A percentile compares a stretch with the other conserved stretches of the same genome.
phyloP scores from a whole-genome alignment of 2,113 vertebrate species.

The Cynopterus brachyotis region DNA sequence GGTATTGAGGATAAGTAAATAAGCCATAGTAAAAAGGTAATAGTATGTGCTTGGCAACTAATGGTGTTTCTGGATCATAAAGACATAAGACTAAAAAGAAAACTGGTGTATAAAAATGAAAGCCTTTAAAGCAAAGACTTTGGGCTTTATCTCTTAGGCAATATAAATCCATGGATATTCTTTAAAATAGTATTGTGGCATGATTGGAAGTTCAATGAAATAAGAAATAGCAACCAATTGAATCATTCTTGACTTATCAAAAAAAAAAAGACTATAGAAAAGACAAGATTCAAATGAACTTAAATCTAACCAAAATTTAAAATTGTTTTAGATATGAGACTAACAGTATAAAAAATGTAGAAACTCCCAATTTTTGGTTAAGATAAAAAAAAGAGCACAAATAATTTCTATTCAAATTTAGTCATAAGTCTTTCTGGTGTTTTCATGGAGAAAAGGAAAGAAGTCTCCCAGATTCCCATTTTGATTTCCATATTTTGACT shows the following conservation, averaged over 20 bases:
- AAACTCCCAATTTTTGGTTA: background rate
- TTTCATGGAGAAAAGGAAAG: constrained; percentile 13
- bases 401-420: background rate
- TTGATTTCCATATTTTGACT: background rate
- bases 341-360: background rate
- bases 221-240: background rate
- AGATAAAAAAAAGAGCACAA: background rate
- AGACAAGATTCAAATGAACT: background rate
- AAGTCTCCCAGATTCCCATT: background rate
- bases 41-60: background rate
- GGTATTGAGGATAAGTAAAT: background rate
- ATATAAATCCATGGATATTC: background rate
- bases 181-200: background rate
- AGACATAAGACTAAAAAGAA: background rate
- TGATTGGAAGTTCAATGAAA: constrained; percentile 30
- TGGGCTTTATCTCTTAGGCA: background rate
- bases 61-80: background rate
- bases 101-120: background rate
- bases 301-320: constrained; percentile 1
- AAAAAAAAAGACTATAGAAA: background rate
- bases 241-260: constrained; percentile 27
- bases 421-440: background rate
- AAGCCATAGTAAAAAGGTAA: background rate
- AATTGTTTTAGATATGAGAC: background rate
- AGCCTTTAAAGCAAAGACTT: background rate